phyloP scores from a whole-genome alignment of 2,888 invertebrate species.

The Adineta ricciae region DNA sequence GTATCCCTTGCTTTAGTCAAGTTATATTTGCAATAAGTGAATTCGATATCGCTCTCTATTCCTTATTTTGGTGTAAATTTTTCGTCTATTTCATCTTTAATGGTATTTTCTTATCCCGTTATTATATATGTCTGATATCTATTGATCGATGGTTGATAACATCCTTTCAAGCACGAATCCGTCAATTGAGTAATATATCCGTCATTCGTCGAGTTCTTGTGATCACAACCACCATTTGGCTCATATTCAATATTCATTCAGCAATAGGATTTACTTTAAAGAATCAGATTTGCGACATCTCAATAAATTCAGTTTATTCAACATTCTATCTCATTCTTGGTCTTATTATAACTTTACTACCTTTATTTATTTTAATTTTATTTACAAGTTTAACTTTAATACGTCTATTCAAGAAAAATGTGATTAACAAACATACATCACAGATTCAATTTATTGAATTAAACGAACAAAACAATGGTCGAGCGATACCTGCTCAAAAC shows the following conservation, averaged over 20 bases:
- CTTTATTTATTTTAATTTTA: neutral
- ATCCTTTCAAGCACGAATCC: neutral
- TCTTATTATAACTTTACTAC: neutral
- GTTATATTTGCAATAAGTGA: neutral
- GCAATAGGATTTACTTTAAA: neutral
- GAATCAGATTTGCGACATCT: neutral
- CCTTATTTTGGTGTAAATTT: neutral
- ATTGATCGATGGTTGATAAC: neutral
- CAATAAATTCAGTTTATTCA: neutral
- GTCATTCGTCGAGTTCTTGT: neutral
- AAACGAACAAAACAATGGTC: neutral
- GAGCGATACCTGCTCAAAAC: neutral
- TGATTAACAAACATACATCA: neutral
- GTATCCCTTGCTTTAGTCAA: neutral
- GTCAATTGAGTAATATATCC: neutral
- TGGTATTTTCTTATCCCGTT: neutral
- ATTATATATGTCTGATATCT: neutral
- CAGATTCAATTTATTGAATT: neutral
- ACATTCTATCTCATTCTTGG: neutral
- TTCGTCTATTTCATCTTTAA: neutral
- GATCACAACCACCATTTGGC: neutral
- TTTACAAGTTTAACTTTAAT: neutral
- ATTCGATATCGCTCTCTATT: neutral
- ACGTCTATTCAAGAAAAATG: neutral
- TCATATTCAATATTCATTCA: neutral